phyloP scores from a whole-genome alignment of 2,888 invertebrate genomes.

The Eristalis pertinax region DNA sequence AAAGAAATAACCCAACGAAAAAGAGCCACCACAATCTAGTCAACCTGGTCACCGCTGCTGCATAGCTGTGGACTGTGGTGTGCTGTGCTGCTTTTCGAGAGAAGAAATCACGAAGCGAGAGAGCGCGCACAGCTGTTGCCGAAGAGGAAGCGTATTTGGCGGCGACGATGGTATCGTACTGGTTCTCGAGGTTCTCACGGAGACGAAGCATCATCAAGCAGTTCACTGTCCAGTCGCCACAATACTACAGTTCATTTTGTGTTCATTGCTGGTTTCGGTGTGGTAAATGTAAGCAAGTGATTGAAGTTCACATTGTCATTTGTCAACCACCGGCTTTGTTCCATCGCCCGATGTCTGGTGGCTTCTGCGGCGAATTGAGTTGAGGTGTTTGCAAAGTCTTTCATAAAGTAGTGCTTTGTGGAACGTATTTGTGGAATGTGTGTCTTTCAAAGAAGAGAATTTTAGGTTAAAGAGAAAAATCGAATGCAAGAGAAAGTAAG shows the following conservation, averaged over 20 bases:
- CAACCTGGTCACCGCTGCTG: constrained; percentile 2
- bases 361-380: not conserved
- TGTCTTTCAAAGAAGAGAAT: not conserved
- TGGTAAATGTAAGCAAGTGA: not conserved
- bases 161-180: not conserved
- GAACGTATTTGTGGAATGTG: not conserved
- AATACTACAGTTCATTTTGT: constrained; percentile 9
- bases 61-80: not conserved
- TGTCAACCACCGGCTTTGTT: not conserved
- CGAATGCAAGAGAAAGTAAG: not conserved
- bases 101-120: not conserved
- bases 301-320: not conserved
- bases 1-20: not conserved
- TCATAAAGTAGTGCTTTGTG: not conserved
- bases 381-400: not conserved
- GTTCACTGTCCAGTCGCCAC: constrained; percentile 41
- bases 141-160: not conserved
- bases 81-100: not conserved
- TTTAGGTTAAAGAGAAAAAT: not conserved
- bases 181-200: constrained; percentile 27
- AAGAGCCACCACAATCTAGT: not conserved
- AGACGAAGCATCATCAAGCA: constrained; percentile 43
- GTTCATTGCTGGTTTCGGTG: constrained; percentile 1
- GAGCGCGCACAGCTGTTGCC: not conserved
- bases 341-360: not conserved